Evolutionary conservation across 2,888 invertebrate genomes (phyloP).

Genomic region (Cantharis rustica): DNA sequence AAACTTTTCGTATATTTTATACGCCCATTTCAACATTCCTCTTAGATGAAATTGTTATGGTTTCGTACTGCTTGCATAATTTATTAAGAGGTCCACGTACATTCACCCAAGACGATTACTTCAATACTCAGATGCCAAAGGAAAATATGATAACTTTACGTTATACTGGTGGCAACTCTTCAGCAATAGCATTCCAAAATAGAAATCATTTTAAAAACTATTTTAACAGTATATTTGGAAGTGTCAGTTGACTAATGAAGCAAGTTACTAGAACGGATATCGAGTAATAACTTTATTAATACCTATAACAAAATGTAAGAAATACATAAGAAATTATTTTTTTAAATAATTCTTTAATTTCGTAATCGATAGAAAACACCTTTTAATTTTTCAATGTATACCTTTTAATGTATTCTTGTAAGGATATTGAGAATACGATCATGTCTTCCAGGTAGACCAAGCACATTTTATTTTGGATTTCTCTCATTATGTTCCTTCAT

Average conservation of each 20-base stretch:
- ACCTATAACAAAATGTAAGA: no score
- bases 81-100: background rate
- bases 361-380: no score
- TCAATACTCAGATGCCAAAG: background rate
- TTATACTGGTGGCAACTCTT: conserved; percentile 13
- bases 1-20: conserved; percentile 33
- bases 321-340: no score
- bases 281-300: no score
- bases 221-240: background rate
- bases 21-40: conserved; percentile 6
- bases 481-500: no score
- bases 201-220: conserved; percentile 3
- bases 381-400: no score
- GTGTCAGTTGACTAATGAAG: no score
- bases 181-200: background rate
- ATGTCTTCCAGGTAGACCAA: no score
- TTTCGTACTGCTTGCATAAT: conserved; percentile 3
- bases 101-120: background rate
- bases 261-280: background rate
- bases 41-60: conserved; percentile 7
- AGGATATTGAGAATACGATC: no score
- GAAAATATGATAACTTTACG: conserved; percentile 13
- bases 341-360: no score
- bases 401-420: no score
- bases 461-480: no score